phyloP scores from a whole-genome alignment of 2,888 invertebrate genomes.

The Mylabris sibirica region DNA sequence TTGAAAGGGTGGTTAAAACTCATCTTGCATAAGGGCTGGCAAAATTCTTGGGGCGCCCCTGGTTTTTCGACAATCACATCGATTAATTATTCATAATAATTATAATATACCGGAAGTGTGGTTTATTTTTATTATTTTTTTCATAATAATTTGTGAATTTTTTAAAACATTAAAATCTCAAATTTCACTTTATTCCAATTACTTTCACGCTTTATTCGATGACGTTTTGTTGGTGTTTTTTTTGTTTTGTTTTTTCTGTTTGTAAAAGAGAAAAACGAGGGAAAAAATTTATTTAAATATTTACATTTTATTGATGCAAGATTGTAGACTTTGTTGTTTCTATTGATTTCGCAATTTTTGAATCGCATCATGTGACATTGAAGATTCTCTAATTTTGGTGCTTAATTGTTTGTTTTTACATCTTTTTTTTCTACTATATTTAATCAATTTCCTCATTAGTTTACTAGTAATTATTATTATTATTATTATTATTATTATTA shows the following conservation, averaged over 20 bases:
- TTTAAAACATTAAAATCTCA: background rate
- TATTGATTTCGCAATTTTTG: background rate
- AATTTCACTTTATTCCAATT: slow-evolving; percentile 8
- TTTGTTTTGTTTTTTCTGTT: background rate
- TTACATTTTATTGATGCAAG: background rate
- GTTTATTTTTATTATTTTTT: too few relatives aligned
- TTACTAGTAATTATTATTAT: too few relatives aligned
- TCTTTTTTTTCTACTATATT: too few relatives aligned
- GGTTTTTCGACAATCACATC: background rate
- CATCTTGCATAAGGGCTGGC: too few relatives aligned
- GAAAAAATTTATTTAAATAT: background rate
- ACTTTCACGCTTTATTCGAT: slow-evolving; percentile 6
- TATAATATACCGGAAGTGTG: background rate
- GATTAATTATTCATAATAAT: background rate
- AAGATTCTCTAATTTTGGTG: slow-evolving; percentile 5
- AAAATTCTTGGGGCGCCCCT: too few relatives aligned
- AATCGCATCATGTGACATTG: background rate
- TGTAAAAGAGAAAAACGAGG: background rate
- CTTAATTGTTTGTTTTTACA: background rate
- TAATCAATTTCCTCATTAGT: background rate
- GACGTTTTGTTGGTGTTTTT: background rate
- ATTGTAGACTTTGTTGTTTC: background rate
- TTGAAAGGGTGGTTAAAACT: too few relatives aligned
- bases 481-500: too few relatives aligned
- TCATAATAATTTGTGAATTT: background rate